Evolutionary conservation across 2,888 invertebrate genomes (phyloP).

Genomic region (Kryphioiulus occultus): DNA sequence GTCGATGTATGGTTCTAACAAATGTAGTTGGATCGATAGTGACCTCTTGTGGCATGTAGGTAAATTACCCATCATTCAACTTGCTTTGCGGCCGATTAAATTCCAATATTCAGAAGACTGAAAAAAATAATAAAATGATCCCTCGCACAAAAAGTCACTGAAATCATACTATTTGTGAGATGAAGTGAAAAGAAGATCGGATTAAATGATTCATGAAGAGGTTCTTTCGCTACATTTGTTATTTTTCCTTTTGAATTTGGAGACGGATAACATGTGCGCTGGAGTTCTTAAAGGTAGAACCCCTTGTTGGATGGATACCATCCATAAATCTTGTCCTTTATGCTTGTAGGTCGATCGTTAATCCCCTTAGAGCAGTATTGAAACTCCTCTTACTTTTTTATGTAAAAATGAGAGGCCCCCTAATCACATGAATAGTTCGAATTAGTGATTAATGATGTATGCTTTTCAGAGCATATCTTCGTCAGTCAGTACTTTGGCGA

Average conservation of each 20-base stretch:
- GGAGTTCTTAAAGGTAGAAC: neutral
- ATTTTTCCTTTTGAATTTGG: slow-evolving; percentile 10
- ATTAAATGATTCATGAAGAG: slow-evolving; percentile 24
- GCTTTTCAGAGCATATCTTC: no score
- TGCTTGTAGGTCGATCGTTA: no score
- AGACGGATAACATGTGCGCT: neutral
- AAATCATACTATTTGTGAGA: neutral
- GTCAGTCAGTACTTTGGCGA: no score
- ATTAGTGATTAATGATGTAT: no score
- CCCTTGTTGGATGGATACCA: neutral
- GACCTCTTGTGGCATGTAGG: neutral
- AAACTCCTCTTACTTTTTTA: no score
- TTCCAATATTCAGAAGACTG: neutral
- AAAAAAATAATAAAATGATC: neutral
- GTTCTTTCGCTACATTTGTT: slow-evolving; percentile 23
- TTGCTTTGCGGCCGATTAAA: neutral
- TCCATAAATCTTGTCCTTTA: no score
- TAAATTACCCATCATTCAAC: neutral
- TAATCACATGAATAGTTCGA: no score
- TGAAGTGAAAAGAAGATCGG: neutral
- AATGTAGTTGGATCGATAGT: neutral
- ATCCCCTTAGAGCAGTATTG: no score
- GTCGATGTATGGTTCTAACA: no score
- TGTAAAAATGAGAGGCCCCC: no score
- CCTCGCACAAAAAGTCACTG: neutral